Conservation (phyloP, 2,888 invertebrate genomes). For the Reticulitermes lucifugus region DNA sequence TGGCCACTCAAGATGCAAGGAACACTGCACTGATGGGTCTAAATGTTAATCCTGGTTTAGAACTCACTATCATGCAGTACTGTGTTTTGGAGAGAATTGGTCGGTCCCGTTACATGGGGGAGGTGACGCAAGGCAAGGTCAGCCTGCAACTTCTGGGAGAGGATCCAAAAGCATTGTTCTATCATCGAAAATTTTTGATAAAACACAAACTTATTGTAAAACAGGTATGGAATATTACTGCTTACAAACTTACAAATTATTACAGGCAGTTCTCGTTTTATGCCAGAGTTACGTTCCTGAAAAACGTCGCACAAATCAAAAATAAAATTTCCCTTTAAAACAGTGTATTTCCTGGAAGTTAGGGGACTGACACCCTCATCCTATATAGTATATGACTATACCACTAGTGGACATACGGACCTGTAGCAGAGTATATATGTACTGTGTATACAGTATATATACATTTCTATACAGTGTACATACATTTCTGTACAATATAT, state of each 20-base stretch:
- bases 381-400: too few species aligned
- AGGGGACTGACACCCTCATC: too few species aligned
- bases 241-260: background rate
- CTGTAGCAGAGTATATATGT: too few species aligned
- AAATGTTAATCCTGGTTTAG: slow-evolving; percentile 60
- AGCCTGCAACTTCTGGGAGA: slow-evolving; percentile 68
- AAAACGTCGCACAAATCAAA: too few species aligned
- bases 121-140: slow-evolving; percentile 74
- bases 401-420: too few species aligned
- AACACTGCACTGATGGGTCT: slow-evolving; percentile 68
- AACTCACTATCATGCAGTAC: slow-evolving; percentile 71
- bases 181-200: slow-evolving; percentile 72
- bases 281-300: too few species aligned
- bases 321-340: too few species aligned
- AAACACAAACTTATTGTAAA: slow-evolving; percentile 70
- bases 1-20: slow-evolving; percentile 74
- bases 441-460: too few species aligned
- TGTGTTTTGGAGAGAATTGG: slow-evolving; percentile 81
- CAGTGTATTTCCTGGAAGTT: too few species aligned
- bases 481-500: too few species aligned
- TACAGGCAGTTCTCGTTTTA: too few species aligned
- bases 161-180: slow-evolving; percentile 73
- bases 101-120: slow-evolving; percentile 75
- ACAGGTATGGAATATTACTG: slow-evolving; percentile 63
- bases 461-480: too few species aligned